Conservation (phyloP, 2,888 invertebrate species). For the Dolichopus griseipennis region DNA sequence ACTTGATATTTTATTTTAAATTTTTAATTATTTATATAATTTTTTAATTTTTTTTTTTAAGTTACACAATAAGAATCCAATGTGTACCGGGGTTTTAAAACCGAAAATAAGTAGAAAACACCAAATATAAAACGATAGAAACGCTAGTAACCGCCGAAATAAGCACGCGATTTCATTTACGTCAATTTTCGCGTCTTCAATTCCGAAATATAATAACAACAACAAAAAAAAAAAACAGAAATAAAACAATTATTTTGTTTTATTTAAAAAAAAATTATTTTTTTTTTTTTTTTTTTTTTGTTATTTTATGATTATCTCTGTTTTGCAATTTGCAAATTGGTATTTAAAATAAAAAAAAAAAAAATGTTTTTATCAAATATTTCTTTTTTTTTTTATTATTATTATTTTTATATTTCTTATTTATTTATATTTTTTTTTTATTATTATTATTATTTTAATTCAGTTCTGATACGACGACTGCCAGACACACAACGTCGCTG, state of each 20-base stretch:
- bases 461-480: constrained; percentile 7
- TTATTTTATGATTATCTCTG: background rate
- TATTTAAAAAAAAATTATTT: background rate
- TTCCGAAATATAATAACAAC: background rate
- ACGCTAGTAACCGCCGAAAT: background rate
- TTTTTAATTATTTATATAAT: too few species aligned
- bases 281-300: background rate
- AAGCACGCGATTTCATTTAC: background rate
- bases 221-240: too few species aligned
- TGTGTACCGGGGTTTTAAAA: background rate
- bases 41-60: background rate
- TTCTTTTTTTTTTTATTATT: background rate
- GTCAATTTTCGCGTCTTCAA: background rate
- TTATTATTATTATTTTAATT: constrained; percentile 2
- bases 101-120: background rate
- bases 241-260: too few species aligned
- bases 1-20: too few species aligned
- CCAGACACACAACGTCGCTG: constrained; percentile 9
- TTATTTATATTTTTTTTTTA: background rate
- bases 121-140: background rate
- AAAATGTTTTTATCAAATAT: background rate
- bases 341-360: background rate
- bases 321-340: background rate
- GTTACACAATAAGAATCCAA: background rate
- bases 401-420: background rate